Conservation (phyloP, 2,113 vertebrate species). For the Felis catus region F.catus_Fca126_mat1.0 CM031428.1:46505501-46506000, state of each 20-base stretch:
- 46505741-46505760: background rate
- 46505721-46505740: background rate
- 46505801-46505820: background rate
- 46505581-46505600: accelerated
- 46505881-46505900: background rate
- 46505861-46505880: background rate
- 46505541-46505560: background rate
- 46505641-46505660: background rate
- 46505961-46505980: too few relatives aligned
- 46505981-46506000: too few relatives aligned
- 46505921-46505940: background rate
- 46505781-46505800: background rate
- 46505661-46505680: background rate
- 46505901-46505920: background rate
- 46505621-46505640: background rate
- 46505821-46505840: background rate
- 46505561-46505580: background rate
- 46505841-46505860: background rate
- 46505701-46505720: background rate
- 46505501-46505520: background rate
- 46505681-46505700: background rate
- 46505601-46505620: background rate
- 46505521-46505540: background rate
- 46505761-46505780: background rate
- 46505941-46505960: too few relatives aligned